Base-by-base conservation (phyloP, 2,113 vertebrate species). In the Sander vitreus region DNA sequence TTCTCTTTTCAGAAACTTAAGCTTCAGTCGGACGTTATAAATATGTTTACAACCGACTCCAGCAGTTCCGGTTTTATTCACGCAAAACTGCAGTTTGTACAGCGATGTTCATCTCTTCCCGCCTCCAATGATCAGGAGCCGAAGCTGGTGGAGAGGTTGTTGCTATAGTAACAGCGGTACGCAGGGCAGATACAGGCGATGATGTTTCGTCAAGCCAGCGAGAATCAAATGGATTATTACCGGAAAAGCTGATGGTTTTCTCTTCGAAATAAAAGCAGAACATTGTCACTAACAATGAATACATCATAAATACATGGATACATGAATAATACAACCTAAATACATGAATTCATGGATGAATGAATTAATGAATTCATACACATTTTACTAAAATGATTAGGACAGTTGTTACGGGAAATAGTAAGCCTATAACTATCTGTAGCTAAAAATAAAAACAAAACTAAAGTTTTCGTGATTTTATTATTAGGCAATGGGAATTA, bases 151-250 rank as follows among this genome's bases (percentile, higher is more conserved):
- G 79, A 81, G 88, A 93, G 80, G 71, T 85, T 92, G 93, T 94
- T 94, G 86, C 92, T 89, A 92, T 93, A 88, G 93, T 69, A 90
- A 93, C 93, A 90, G 77, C 64, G 15, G 64, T 48, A 80, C 5
- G 66, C 67, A 69, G 19, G 65, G 85, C 69, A 83, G 78, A 83
- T 1, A 47, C 59, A 73, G 62, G 3, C 1, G 48, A 12, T 6
- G 39, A 59, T 33, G n/a, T 53, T 68, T 66, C 2, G 43, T 57
- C 73, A 82, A 81, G 21, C 15, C 3, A 3, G 2, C 18, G 3
- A 27, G 6, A 66, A 7, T 54, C 5, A 27, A 2, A 3, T 1
- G 27, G 39, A 66, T 36, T 27, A 13, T 18, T 5, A 21, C 71
- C 68, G 47, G 88, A 75, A 80, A 1, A 6, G 39, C 1, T 0